phyloP scores from a whole-genome alignment of 2,797 vertebrate genomes.

The Tapera naevia region DNA sequence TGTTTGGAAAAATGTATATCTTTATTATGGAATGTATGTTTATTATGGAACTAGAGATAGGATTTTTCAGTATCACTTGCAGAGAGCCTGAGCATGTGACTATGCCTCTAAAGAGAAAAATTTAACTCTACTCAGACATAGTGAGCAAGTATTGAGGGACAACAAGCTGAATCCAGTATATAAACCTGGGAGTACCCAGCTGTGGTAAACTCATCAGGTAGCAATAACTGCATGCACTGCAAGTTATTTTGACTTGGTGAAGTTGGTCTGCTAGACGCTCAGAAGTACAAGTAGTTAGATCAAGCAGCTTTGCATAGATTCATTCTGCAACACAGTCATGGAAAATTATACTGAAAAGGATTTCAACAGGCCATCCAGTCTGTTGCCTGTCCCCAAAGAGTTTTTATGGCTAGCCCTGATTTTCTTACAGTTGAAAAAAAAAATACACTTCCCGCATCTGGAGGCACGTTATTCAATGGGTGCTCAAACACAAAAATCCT shows the following conservation, averaged over 20 bases:
- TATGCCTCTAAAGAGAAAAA: neutral
- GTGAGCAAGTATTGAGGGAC: neutral
- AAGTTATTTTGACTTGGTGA: neutral
- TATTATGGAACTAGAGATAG: neutral
- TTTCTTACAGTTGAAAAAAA: neutral
- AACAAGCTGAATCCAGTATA: neutral
- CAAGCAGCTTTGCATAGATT: neutral
- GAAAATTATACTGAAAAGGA: neutral
- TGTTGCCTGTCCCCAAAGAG: neutral
- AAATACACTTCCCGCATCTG: neutral
- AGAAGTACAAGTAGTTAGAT: neutral
- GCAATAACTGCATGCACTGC: neutral
- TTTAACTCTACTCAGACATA: neutral
- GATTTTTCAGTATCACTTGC: neutral
- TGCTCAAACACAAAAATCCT: neutral
- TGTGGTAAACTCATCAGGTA: neutral
- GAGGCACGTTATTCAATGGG: neutral
- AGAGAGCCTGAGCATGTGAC: neutral
- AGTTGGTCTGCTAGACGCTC: neutral
- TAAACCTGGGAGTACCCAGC: neutral
- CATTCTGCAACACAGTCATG: neutral
- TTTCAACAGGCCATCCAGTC: neutral
- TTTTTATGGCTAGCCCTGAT: neutral
- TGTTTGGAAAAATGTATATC: neutral
- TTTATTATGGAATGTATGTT: no score